phyloP scores from a whole-genome alignment of 1,140 invertebrate species.

The Drosophila fuyamai region DNA sequence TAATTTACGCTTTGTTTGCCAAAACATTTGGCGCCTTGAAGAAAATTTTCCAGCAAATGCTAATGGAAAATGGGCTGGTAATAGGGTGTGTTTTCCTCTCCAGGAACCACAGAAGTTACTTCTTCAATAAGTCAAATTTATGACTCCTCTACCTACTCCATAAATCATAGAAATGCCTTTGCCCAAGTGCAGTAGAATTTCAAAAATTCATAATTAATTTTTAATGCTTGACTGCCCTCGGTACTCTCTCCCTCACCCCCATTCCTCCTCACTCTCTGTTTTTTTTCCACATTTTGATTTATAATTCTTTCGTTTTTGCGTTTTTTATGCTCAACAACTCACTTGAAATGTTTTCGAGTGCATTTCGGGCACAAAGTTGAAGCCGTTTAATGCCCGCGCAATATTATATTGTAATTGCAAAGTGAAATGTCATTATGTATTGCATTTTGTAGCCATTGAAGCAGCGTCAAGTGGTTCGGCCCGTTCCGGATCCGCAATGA shows the following conservation, averaged over 20 bases:
- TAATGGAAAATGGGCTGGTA: constrained; percentile 43
- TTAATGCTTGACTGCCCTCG: constrained; percentile 75
- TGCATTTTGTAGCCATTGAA: constrained; percentile 82
- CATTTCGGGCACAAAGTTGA: constrained; percentile 68
- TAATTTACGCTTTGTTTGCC: constrained; percentile 84
- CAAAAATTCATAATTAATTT: constrained; percentile 79
- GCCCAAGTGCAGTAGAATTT: constrained; percentile 18
- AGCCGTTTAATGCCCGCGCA: constrained; percentile 79
- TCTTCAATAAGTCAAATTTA: constrained; percentile 81
- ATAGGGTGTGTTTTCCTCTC: constrained; percentile 58
- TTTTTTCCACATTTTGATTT: constrained; percentile 67
- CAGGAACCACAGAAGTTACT: constrained; percentile 61
- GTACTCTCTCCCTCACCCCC: constrained; percentile 24
- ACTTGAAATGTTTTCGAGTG: constrained; percentile 77
- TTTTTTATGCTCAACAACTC: constrained; percentile 52
- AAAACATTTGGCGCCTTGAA: constrained; percentile 75
- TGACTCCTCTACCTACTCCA: constrained; percentile 62
- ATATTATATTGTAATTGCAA: constrained; percentile 79
- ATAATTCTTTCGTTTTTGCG: constrained; percentile 57
- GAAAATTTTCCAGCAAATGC: constrained; percentile 44
- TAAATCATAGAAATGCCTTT: constrained; percentile 72
- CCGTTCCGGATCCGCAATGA: constrained; percentile 28
- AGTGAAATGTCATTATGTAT: constrained; percentile 82
- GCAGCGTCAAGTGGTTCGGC: constrained; percentile 74
- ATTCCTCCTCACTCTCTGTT: neutral